Conservation (phyloP, 2,888 invertebrate species). For the Cantharis rufa region DNA sequence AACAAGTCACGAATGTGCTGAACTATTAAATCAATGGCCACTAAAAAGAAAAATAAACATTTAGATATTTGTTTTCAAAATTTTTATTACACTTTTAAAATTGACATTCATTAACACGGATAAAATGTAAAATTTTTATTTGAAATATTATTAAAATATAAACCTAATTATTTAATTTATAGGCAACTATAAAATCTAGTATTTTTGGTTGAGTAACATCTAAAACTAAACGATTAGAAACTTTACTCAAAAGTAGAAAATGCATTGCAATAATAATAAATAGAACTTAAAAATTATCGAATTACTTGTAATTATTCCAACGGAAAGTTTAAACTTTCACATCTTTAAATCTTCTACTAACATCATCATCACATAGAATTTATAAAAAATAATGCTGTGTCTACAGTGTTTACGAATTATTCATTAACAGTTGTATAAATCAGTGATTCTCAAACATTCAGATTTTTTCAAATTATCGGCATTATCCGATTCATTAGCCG, state of each 20-base stretch:
- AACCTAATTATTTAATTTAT: background rate
- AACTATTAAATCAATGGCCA: constrained; percentile 96
- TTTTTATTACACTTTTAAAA: constrained; percentile 1
- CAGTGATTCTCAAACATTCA: background rate
- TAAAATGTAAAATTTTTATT: background rate
- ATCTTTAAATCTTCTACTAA: background rate
- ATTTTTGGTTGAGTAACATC: background rate
- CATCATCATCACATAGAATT: background rate
- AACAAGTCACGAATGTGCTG: constrained; percentile 94
- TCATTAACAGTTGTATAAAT: background rate
- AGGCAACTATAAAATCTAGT: background rate
- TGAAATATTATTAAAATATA: background rate
- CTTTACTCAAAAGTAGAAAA: background rate
- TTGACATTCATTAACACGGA: background rate
- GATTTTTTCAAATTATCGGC: background rate
- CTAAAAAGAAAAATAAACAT: constrained; percentile 63
- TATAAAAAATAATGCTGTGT: background rate
- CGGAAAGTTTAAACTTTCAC: background rate
- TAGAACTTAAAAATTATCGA: background rate
- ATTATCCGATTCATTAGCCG: too few species aligned
- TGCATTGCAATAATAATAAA: background rate
- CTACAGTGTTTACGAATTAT: background rate
- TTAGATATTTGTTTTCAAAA: background rate
- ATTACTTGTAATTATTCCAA: background rate
- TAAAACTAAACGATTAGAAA: background rate